These are phyloP conservation scores for Apodemia zela DNA, from an alignment of 2,888 invertebrate genomes.

Conservation along the genomic window DNA sequence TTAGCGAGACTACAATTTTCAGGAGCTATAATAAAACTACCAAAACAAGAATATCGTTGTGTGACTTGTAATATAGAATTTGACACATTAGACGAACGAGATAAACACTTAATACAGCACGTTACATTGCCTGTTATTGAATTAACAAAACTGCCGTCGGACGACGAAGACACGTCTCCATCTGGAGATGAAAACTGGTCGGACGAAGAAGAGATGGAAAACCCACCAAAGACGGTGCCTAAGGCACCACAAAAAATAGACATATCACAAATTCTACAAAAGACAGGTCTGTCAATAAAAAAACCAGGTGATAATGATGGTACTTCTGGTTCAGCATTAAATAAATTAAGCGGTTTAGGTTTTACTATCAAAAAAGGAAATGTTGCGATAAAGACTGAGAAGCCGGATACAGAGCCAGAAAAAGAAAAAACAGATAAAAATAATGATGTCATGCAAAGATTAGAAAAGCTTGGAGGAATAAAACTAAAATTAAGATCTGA, in stretches of 20 bases:
- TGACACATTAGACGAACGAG: constrained; percentile 61
- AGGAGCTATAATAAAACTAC: constrained; percentile 59
- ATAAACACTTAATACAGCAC: constrained; percentile 78
- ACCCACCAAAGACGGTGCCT: constrained; percentile 39
- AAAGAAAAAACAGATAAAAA: constrained; percentile 35
- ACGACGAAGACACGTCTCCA: constrained; percentile 66
- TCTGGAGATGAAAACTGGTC: constrained; percentile 72
- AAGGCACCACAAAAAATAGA: constrained; percentile 67
- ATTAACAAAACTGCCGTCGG: constrained; percentile 73
- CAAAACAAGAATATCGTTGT: constrained; percentile 66
- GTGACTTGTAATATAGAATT: constrained; percentile 76
- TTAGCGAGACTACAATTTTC: constrained; percentile 60
- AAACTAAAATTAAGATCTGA: constrained; percentile 72
- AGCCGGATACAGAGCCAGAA: constrained; percentile 34
- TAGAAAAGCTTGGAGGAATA: constrained; percentile 67
- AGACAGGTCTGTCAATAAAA: constrained; percentile 61
- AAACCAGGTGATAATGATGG: constrained; percentile 46
- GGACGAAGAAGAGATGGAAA: constrained; percentile 59
- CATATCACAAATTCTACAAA: constrained; percentile 62
- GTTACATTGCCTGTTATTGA: constrained; percentile 76
- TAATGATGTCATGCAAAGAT: constrained; percentile 58
- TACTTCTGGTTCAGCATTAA: constrained; percentile 54
- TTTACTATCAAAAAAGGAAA: constrained; percentile 67
- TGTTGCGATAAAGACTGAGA: constrained; percentile 63
- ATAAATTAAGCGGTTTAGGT: constrained; percentile 66